Evolutionary conservation across 2,888 invertebrate species (phyloP).

Genomic region (Odontocolon sp.): DNA sequence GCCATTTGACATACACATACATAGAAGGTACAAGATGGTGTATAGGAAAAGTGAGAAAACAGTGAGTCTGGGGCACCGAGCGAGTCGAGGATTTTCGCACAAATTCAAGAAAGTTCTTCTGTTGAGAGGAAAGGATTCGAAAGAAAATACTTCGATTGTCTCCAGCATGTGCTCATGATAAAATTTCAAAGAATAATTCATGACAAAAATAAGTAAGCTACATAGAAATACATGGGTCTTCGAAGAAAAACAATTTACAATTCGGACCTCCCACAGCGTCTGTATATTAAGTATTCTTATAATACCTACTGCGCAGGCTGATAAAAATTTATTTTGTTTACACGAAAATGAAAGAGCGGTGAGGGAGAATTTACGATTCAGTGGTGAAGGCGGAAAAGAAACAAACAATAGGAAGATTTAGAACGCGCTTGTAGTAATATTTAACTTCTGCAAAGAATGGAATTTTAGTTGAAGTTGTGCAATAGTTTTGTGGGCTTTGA

Average conservation of each 20-base stretch:
- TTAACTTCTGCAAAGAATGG: neutral
- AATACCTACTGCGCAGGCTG: neutral
- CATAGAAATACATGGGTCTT: neutral
- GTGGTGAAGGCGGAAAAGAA: neutral
- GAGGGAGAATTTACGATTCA: neutral
- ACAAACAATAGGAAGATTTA: neutral
- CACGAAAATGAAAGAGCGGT: neutral
- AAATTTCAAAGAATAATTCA: neutral
- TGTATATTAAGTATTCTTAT: neutral
- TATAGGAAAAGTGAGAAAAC: neutral
- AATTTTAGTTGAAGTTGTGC: neutral
- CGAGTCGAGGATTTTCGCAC: neutral
- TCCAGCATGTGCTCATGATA: neutral
- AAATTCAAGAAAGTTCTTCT: neutral
- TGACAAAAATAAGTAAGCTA: neutral
- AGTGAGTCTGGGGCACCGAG: neutral
- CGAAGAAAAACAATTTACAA: neutral
- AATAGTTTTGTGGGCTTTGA: no score
- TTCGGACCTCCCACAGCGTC: neutral
- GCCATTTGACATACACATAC: neutral
- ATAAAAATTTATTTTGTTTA: conserved; percentile 29
- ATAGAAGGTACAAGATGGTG: neutral
- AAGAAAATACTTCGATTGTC: neutral
- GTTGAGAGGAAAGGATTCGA: neutral
- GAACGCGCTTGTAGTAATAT: neutral